Base-by-base conservation (phyloP, 2,797 vertebrate species). In the Oryzias sinensis region DNA sequence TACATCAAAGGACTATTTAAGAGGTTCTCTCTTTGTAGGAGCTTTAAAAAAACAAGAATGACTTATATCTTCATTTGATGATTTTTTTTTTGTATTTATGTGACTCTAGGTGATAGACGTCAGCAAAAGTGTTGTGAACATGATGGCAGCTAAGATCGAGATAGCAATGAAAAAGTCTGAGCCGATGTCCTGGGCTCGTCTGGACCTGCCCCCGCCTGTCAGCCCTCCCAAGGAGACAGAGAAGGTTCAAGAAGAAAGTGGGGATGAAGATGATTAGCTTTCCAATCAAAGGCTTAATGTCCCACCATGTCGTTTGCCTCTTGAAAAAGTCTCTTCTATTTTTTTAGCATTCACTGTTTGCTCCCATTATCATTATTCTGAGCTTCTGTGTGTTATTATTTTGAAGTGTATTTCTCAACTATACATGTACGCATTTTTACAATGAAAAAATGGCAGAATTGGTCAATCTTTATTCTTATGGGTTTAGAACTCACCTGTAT, bases 121-220 rank as follows among this genome's bases (percentile, higher is more conserved):
- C 24, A 93, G 88, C 57, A 95, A 94, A 85, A 97, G 95, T 74
- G 75, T 87, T 0, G 90, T 99, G 53, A 97, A 93, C 79, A 97
- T 99, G 95, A 95, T 95, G 1, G 94, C 97, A 2, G 90, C 94
- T 4, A 99, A 99, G 88, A 94, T 98, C 33, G 97, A 98, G 82
- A 82, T 99, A 3, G 88, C 92, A 43, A 93, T 98, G 94, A 95
- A 93, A 74, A 98, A 98, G 88, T 93, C 95, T 0, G 97, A 98
- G 70, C 89, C 92, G 0, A 93, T 98, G 90, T 86, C 89, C 0
- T 99, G 97, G 97, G 95, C 96, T 16, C 94, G 94, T 18, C 91
- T 98, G 65, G 97, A 99, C 83, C 87, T 98, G 14, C 96, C 95
- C 6, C 88, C 87, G 8, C 77, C 90, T 1, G 88, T 81, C 20